phyloP scores from a whole-genome alignment of 1,140 invertebrate genomes.

The Pseudomyrmex flavicornis region DNA sequence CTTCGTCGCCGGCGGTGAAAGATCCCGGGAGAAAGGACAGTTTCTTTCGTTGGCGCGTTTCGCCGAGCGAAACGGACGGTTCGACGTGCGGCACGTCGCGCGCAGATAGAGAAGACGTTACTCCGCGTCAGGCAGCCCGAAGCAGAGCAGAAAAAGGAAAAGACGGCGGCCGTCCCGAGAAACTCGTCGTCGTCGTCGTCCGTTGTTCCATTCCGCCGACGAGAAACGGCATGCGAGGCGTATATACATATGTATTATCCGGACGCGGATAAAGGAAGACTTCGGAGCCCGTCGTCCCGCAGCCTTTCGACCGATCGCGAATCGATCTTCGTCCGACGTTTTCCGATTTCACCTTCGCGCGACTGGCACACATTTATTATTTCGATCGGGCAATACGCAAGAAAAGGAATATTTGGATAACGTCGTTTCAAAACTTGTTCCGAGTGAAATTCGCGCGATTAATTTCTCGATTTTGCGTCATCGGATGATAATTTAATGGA shows the following conservation, averaged over 20 bases:
- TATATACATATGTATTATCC: conserved; percentile 54
- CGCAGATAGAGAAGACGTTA: conserved; percentile 54
- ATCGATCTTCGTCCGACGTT: conserved; percentile 23
- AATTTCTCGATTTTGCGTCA: neutral
- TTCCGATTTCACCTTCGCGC: neutral
- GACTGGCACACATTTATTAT: conserved; percentile 50
- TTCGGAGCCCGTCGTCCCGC: neutral
- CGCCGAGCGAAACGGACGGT: conserved; percentile 54
- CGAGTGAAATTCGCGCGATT: neutral
- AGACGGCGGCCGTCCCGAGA: neutral
- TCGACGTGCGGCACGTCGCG: conserved; percentile 47
- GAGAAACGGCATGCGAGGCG: conserved; percentile 39
- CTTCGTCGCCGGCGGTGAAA: conserved; percentile 7
- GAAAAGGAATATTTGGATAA: conserved; percentile 3
- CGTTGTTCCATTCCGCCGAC: conserved; percentile 35
- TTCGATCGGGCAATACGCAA: neutral
- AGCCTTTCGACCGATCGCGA: conserved; percentile 11
- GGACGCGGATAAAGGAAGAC: conserved; percentile 42
- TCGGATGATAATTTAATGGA: too few relatives aligned
- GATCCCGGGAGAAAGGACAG: conserved; percentile 41
- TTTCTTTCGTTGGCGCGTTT: conserved; percentile 57
- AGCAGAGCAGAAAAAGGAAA: conserved; percentile 43
- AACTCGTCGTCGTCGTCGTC: conserved; percentile 36
- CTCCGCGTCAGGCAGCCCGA: conserved; percentile 51
- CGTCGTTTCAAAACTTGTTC: neutral